Conservation (phyloP, 2,797 vertebrate genomes). For the Malacoraja senta region DNA sequence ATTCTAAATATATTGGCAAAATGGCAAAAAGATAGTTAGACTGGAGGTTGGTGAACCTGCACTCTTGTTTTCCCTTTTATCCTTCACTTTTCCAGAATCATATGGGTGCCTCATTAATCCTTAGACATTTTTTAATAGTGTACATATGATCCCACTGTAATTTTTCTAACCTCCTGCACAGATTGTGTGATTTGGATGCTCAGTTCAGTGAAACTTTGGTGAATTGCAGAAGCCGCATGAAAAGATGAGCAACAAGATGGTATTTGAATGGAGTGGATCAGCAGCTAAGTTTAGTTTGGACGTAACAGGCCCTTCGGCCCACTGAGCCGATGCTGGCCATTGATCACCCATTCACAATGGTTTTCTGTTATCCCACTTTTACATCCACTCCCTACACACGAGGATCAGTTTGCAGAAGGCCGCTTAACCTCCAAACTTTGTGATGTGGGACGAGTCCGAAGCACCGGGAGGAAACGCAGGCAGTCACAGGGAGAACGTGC, state of each 20-base stretch:
- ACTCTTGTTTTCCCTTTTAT: not conserved
- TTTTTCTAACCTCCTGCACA: not conserved
- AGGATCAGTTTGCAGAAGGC: too few relatives aligned
- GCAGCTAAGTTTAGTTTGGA: too few relatives aligned
- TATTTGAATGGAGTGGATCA: not conserved
- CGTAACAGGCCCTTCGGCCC: too few relatives aligned
- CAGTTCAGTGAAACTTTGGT: not conserved
- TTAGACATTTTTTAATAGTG: not conserved
- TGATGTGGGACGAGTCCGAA: too few relatives aligned
- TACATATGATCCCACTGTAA: not conserved
- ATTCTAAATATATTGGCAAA: not conserved
- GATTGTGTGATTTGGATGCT: not conserved
- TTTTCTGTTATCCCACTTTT: too few relatives aligned
- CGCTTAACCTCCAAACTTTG: too few relatives aligned
- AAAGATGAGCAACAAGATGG: not conserved
- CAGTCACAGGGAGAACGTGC: too few relatives aligned
- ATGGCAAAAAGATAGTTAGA: not conserved
- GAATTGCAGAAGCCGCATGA: not conserved
- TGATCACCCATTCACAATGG: too few relatives aligned
- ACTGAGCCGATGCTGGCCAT: too few relatives aligned
- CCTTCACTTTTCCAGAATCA: not conserved
- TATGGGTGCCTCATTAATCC: not conserved
- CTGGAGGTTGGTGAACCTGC: not conserved
- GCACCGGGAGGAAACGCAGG: too few relatives aligned
- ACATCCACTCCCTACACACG: too few relatives aligned